Evolutionary conservation across 2,797 vertebrate genomes (phyloP), one percentile per base, ranked within the genome.

Genomic region (Ispidina picta): DNA sequence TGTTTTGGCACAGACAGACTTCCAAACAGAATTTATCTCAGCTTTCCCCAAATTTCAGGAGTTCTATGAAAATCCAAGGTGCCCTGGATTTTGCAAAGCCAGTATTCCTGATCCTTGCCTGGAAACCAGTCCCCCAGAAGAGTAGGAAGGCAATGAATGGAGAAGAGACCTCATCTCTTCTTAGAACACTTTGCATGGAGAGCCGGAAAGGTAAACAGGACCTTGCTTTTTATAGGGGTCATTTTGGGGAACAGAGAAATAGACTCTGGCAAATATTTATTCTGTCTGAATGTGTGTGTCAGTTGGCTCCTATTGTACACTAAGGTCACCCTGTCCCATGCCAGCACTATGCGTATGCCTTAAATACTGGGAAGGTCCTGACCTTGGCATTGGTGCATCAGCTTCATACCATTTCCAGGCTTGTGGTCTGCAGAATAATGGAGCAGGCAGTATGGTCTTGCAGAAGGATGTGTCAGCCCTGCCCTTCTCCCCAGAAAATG

Each of bases 201-300:
- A 86, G 56, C 71, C 14, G 10, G 85, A 29, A 83, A 93, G 73
- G 87, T 87, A 95, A 95, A 92, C 72, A 94, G 80, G 74, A 94
- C 86, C 88, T 92, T 93, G 94, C 83, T 92, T 92, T 92, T 88
- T 86, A 80, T 28, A 94, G 85, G 37, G 85, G 93, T 95, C 85
- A 90, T 82, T 82, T 81, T 28, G 83, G 89, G 93, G 29, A 93
- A 92, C 3, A 83, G 84, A 90, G 82, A 93, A 93, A 91, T 83
- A 89, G 90, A 39, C 37, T 84, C 63, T 83, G 44, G 63, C 94
- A 96, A 94, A 95, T 95, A 95, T 96, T 95, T 95, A 92, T 89
- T 93, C 87, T 94, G 76, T 70, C 79, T 89, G 63, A 80, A 81
- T 31, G 31, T 78, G 63, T 75, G 79, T 89, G 63, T 54, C 5